These are phyloP conservation scores for Bombyx mandarina DNA, from an alignment of 1,140 invertebrate genomes.

Conservation along the genomic window DNA sequence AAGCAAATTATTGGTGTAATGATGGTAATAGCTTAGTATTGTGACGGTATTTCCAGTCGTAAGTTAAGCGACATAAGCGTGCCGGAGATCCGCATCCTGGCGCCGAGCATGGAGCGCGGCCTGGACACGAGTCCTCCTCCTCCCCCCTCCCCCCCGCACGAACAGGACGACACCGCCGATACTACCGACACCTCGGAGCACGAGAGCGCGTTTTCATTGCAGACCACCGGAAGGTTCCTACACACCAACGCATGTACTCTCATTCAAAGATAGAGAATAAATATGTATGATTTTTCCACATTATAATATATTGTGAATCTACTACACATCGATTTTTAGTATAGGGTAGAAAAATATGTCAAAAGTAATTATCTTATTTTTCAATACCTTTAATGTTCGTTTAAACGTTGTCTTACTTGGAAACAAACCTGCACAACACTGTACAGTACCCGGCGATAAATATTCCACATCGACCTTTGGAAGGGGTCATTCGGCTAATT, in stretches of 20 bases:
- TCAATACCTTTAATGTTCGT: too few species aligned
- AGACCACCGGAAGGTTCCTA: conserved; percentile 49
- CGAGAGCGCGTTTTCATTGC: conserved; percentile 63
- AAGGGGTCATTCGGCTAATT: too few species aligned
- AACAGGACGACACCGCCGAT: conserved; percentile 17
- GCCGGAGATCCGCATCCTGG: conserved; percentile 83
- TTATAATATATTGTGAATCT: background rate
- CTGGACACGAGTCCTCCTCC: conserved; percentile 68
- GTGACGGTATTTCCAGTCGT: conserved; percentile 69
- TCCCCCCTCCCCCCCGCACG: conserved; percentile 20
- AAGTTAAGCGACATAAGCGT: conserved; percentile 79
- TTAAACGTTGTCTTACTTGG: too few species aligned
- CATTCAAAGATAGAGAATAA: too few species aligned
- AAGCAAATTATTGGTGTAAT: too few species aligned
- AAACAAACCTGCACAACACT: too few species aligned
- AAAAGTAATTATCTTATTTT: background rate
- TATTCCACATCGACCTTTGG: too few species aligned
- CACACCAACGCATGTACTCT: too few species aligned
- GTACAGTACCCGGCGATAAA: too few species aligned
- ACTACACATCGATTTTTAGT: background rate
- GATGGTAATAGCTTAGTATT: background rate
- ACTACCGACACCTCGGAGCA: conserved; percentile 59
- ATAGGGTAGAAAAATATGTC: background rate
- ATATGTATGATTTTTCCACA: background rate
- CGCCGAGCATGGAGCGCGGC: conserved; percentile 82